Evolutionary conservation across 2,888 invertebrate genomes (phyloP).

Genomic region (Nemapogon koenigi): DNA sequence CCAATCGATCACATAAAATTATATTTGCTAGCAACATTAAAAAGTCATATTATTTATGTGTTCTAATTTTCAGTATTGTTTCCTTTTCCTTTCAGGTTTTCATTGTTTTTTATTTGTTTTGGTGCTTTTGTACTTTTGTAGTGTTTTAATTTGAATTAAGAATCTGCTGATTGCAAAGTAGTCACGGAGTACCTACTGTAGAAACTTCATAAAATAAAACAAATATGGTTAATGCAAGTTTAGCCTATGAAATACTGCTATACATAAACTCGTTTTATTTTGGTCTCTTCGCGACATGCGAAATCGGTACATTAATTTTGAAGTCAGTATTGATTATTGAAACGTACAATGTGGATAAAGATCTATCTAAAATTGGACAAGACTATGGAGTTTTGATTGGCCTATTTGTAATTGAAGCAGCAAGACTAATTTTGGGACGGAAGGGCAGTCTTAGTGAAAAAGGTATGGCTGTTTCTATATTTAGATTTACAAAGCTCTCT

Average conservation of each 20-base stretch:
- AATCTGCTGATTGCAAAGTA: too few relatives aligned
- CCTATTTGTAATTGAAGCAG: conserved; percentile 79
- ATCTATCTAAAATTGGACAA: conserved; percentile 71
- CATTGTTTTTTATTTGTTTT: too few relatives aligned
- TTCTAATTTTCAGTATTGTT: too few relatives aligned
- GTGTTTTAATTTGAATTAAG: too few relatives aligned
- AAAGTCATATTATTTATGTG: too few relatives aligned
- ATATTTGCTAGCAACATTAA: too few relatives aligned
- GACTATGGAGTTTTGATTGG: conserved; percentile 82
- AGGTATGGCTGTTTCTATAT: conserved; percentile 44
- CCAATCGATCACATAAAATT: too few relatives aligned
- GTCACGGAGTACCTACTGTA: too few relatives aligned
- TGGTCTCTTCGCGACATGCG: conserved; percentile 83
- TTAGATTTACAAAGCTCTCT: too few relatives aligned
- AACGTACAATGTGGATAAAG: conserved; percentile 70
- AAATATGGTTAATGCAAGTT: conserved; percentile 74
- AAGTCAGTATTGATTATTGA: conserved; percentile 72
- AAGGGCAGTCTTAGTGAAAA: conserved; percentile 87
- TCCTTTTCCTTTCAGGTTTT: too few relatives aligned
- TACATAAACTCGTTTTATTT: conserved; percentile 90
- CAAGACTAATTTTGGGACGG: conserved; percentile 83
- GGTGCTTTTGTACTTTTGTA: too few relatives aligned
- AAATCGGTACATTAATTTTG: conserved; percentile 78
- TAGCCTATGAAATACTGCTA: conserved; percentile 83
- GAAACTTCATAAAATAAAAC: background rate